Percentiles rank a stretch among this genome's conserved stretches.
Conservation (phyloP, 2,113 vertebrate genomes). For the Myotis yumanensis region DNA sequence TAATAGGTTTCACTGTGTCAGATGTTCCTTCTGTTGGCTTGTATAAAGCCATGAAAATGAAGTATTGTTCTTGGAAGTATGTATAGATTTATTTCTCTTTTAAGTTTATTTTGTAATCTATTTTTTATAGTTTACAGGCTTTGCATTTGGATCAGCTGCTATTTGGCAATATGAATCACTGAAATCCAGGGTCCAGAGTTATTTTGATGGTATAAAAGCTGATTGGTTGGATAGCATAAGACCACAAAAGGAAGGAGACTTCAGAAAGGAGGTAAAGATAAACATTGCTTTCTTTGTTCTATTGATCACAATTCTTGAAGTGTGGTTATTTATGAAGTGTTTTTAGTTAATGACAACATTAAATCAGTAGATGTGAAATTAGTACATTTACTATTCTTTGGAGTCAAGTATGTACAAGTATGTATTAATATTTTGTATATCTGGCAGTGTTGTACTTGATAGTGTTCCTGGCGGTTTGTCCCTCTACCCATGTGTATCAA, state of each 20-base stretch:
- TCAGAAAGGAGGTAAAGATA: conserved; percentile 91
- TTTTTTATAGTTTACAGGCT: conserved; percentile 92
- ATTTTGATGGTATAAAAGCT: conserved; percentile 88
- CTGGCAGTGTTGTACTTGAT: neutral
- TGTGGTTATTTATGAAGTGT: neutral
- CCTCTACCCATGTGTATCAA: neutral
- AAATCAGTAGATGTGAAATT: conserved; percentile 8
- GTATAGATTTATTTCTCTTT: neutral
- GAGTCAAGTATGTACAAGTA: neutral
- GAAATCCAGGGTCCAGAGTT: conserved; percentile 92
- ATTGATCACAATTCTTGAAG: neutral
- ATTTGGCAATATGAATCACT: conserved; percentile 97
- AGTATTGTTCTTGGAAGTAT: neutral
- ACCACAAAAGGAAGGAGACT: conserved; percentile 90
- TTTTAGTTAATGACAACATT: conserved; percentile 8
- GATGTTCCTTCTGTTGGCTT: neutral
- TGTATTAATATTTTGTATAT: neutral
- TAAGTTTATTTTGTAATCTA: neutral
- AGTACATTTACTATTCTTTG: neutral
- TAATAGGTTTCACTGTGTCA: neutral
- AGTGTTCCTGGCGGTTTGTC: neutral
- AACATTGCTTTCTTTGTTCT: conserved; percentile 9
- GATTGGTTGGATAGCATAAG: conserved; percentile 93
- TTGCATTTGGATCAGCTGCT: conserved; percentile 92
- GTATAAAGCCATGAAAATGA: conserved; percentile 29